phyloP scores from a whole-genome alignment of 1,140 invertebrate species.

The Scaptomyza pallida region DNA sequence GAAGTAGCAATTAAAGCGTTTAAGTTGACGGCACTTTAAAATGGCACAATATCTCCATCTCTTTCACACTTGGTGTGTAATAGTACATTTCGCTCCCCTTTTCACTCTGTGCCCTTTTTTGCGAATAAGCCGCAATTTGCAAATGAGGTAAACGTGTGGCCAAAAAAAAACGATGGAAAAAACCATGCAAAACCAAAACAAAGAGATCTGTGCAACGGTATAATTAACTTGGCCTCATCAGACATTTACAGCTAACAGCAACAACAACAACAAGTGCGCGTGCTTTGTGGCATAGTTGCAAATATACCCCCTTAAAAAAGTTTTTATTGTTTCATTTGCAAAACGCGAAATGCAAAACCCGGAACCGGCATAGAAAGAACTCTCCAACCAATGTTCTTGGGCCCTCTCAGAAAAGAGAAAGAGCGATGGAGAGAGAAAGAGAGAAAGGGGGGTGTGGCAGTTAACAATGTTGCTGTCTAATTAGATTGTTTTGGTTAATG shows the following conservation, averaged over 20 bases:
- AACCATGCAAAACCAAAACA: constrained; percentile 39
- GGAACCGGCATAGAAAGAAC: constrained; percentile 35
- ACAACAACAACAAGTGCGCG: constrained; percentile 49
- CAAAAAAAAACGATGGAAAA: constrained; percentile 26
- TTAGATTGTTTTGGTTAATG: constrained; percentile 75
- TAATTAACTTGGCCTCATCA: constrained; percentile 78
- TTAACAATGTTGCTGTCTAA: constrained; percentile 58
- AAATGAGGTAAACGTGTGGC: constrained; percentile 62
- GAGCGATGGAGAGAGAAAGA: constrained; percentile 17
- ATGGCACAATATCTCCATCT: constrained; percentile 61
- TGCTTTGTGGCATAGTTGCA: constrained; percentile 57
- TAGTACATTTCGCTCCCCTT: background rate
- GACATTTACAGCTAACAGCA: constrained; percentile 65
- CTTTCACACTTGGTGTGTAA: background rate
- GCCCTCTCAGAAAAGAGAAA: constrained; percentile 43
- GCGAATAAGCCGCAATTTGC: constrained; percentile 72
- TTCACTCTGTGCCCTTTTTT: constrained; percentile 30
- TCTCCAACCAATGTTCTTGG: constrained; percentile 53
- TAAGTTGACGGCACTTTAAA: constrained; percentile 55
- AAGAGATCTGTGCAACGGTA: constrained; percentile 67
- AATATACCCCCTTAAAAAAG: constrained; percentile 13
- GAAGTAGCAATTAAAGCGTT: constrained; percentile 61
- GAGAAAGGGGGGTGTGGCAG: too few relatives aligned
- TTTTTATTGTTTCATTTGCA: constrained; percentile 67
- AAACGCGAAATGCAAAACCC: constrained; percentile 25